Percentiles rank a stretch among this genome's conserved stretches.
Conservation (phyloP, 2,113 vertebrate genomes). For the Saimiri boliviensis region DNA sequence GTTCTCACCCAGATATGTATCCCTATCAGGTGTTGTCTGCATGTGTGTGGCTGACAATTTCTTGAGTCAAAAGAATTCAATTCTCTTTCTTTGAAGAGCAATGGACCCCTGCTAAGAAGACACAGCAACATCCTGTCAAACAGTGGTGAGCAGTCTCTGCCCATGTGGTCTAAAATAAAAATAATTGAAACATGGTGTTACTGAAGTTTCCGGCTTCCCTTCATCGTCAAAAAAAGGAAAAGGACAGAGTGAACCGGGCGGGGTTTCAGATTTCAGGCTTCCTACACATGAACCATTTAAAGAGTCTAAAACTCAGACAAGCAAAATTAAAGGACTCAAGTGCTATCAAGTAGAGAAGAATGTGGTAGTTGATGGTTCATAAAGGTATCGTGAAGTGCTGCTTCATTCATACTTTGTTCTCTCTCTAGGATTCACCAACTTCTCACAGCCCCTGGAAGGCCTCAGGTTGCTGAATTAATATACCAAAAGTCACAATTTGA, state of each 20-base stretch:
- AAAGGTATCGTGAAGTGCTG: background rate
- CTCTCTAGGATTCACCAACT: background rate
- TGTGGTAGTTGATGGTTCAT: background rate
- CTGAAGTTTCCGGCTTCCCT: slow-evolving; percentile 45
- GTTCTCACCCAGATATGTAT: background rate
- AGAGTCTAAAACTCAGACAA: background rate
- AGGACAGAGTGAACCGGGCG: background rate
- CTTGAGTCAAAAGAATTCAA: slow-evolving; percentile 51
- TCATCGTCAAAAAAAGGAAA: slow-evolving; percentile 45
- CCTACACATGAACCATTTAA: slow-evolving; percentile 31
- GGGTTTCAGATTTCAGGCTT: slow-evolving; percentile 61
- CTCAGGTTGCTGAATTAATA: background rate
- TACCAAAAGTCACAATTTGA: background rate
- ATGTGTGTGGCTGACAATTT: slow-evolving; percentile 49
- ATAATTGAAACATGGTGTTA: slow-evolving; percentile 77
- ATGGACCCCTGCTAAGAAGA: slow-evolving; percentile 58
- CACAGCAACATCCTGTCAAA: slow-evolving; percentile 73
- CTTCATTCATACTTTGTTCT: background rate
- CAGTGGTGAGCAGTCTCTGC: slow-evolving; percentile 51
- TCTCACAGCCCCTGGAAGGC: background rate
- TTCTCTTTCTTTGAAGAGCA: slow-evolving; percentile 68
- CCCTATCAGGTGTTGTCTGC: background rate
- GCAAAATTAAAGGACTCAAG: background rate
- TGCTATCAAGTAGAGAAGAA: background rate
- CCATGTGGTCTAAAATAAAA: slow-evolving; percentile 75